Conservation (phyloP, 1,140 invertebrate genomes). For the Drosophila repletoides region DNA sequence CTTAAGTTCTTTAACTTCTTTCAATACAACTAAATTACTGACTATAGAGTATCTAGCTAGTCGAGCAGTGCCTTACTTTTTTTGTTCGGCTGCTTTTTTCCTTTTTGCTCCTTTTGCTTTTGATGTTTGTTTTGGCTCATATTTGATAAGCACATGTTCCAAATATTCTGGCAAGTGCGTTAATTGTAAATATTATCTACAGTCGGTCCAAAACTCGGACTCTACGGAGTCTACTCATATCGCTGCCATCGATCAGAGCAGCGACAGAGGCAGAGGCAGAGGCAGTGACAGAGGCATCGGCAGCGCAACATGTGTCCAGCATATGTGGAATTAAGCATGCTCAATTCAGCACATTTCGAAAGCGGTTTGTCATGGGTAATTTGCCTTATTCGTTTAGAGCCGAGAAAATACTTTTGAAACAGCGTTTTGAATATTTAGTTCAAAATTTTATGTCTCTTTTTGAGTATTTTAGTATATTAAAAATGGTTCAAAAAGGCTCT, state of each 20-base stretch:
- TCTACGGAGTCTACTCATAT: too few species aligned
- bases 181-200: constrained; percentile 25
- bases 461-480: too few species aligned
- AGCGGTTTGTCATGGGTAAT: too few species aligned
- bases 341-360: not conserved
- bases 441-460: too few species aligned
- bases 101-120: not conserved
- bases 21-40: too few species aligned
- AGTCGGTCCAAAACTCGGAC: constrained; percentile 1
- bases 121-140: constrained; percentile 22
- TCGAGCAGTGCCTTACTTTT: too few species aligned
- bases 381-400: too few species aligned
- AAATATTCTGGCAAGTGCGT: constrained; percentile 37
- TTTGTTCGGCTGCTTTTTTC: not conserved
- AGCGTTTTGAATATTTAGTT: too few species aligned
- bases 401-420: too few species aligned
- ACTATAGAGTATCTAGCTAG: too few species aligned
- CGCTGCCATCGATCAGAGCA: not conserved
- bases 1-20: too few species aligned
- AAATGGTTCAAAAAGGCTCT: too few species aligned
- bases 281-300: not conserved
- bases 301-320: constrained; percentile 1
- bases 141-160: constrained; percentile 47
- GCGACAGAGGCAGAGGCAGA: not conserved
- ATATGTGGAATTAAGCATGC: not conserved